These are phyloP conservation scores for Seriola aureovittata DNA, from an alignment of 2,113 vertebrate species.

Conservation along the genomic window DNA sequence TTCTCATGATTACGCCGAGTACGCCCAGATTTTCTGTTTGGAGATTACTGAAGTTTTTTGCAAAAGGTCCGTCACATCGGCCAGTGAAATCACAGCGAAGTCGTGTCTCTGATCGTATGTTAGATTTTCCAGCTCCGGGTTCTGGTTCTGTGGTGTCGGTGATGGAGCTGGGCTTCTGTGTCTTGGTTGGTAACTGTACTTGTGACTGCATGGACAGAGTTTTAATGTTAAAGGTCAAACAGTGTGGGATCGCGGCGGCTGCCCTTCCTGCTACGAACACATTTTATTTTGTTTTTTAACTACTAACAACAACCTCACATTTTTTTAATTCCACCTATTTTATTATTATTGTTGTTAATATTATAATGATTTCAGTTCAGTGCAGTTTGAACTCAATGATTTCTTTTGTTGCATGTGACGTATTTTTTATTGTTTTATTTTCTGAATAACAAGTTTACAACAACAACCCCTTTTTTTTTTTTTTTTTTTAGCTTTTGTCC, in stretches of 20 bases:
- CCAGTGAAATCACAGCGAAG: constrained; percentile 21
- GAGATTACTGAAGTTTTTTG: not conserved
- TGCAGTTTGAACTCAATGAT: constrained; percentile 1
- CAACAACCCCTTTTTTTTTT: not conserved
- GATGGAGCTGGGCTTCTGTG: constrained; percentile 48
- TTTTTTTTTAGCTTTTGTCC: constrained; percentile 26
- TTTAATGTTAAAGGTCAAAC: constrained; percentile 65
- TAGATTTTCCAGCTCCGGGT: constrained; percentile 35
- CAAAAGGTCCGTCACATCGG: constrained; percentile 18
- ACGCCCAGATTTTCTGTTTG: not conserved
- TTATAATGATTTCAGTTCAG: constrained; percentile 25
- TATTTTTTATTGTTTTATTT: constrained; percentile 12
- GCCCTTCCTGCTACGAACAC: constrained; percentile 31
- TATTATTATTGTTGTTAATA: constrained; percentile 17
- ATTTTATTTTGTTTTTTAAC: constrained; percentile 23
- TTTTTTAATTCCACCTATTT: constrained; percentile 27
- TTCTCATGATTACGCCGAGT: not conserved
- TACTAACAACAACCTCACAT: not conserved
- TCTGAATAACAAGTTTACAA: constrained; percentile 22
- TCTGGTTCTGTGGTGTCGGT: constrained; percentile 28
- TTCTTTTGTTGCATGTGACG: constrained; percentile 25
- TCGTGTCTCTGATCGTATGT: not conserved
- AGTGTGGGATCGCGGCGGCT: constrained; percentile 23
- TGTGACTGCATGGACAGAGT: constrained; percentile 65
- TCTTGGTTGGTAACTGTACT: constrained; percentile 40